phyloP scores from a whole-genome alignment of 2,797 vertebrate genomes.

The Betta splendens region DNA sequence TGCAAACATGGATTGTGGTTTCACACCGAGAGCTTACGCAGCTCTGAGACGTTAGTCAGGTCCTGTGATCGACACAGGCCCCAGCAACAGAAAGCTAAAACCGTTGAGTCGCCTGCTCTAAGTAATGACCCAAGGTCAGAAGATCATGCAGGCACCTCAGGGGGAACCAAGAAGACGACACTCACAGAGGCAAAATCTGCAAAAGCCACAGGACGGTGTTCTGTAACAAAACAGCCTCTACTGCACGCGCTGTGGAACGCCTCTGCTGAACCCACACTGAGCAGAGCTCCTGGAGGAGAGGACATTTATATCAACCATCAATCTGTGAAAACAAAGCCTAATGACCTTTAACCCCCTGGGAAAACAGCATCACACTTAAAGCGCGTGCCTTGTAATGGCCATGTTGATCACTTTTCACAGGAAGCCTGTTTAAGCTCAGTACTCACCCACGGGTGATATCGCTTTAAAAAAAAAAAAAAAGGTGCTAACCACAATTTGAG shows the following conservation, averaged over 20 bases:
- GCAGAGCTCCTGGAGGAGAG: slow-evolving; percentile 84
- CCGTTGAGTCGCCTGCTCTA: slow-evolving; percentile 27
- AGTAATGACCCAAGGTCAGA: slow-evolving; percentile 39
- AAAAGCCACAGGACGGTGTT: slow-evolving; percentile 86
- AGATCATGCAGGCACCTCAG: slow-evolving; percentile 54
- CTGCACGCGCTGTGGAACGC: slow-evolving; percentile 83
- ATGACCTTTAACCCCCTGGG: slow-evolving; percentile 19
- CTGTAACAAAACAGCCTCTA: slow-evolving; percentile 85
- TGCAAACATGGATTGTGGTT: slow-evolving; percentile 35
- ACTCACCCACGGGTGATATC: slow-evolving; percentile 49
- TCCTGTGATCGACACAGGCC: slow-evolving; percentile 15
- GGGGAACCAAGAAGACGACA: slow-evolving; percentile 75
- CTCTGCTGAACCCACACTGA: slow-evolving; percentile 82
- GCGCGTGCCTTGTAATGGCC: slow-evolving; percentile 10
- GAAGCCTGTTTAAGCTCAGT: slow-evolving; percentile 44
- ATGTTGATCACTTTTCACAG: slow-evolving; percentile 42
- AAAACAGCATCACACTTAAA: slow-evolving; percentile 48
- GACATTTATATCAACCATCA: slow-evolving; percentile 42
- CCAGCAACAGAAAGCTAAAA: slow-evolving; percentile 32
- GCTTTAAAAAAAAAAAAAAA: slow-evolving; percentile 66
- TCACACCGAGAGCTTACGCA: slow-evolving; percentile 17
- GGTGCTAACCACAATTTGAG: slow-evolving; percentile 73
- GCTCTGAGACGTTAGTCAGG: slow-evolving; percentile 49
- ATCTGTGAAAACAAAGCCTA: background rate
- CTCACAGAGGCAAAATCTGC: slow-evolving; percentile 91